A percentile compares a stretch with the other conserved stretches of the same genome.
These are phyloP conservation scores for Epinotia demarniana DNA, from an alignment of 2,888 invertebrate species.

Conservation along the genomic window DNA sequence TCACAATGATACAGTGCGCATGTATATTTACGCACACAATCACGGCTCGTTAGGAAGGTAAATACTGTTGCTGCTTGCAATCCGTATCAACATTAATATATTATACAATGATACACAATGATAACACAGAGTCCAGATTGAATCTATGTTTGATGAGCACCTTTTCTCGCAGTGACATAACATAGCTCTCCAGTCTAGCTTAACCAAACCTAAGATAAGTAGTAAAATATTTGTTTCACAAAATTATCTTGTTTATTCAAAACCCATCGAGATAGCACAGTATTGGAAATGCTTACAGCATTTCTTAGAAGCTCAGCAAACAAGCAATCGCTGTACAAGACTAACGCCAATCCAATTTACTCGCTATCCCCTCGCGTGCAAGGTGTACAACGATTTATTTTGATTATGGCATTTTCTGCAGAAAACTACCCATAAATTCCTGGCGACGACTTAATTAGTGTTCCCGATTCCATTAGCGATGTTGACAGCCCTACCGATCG, in stretches of 20 bases:
- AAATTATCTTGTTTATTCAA: background rate
- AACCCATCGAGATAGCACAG: background rate
- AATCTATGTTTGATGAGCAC: no score
- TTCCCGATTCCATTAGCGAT: slow-evolving; percentile 80
- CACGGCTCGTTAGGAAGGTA: no score
- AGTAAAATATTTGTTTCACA: background rate
- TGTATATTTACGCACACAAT: background rate
- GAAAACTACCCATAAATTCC: slow-evolving; percentile 82
- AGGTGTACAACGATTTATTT: slow-evolving; percentile 77
- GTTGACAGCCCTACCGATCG: slow-evolving; percentile 73
- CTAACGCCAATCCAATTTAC: slow-evolving; percentile 73
- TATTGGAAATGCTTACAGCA: background rate
- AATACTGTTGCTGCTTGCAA: no score
- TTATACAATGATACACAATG: no score
- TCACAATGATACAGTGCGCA: background rate
- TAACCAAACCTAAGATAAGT: background rate
- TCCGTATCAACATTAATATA: no score
- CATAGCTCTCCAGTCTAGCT: background rate
- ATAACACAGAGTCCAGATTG: no score
- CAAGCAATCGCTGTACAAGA: slow-evolving; percentile 17
- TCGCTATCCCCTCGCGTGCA: slow-evolving; percentile 77
- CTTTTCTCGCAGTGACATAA: no score
- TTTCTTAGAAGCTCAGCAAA: slow-evolving; percentile 22
- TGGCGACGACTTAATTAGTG: slow-evolving; percentile 80
- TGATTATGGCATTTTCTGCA: slow-evolving; percentile 76